Evolutionary conservation across 2,113 vertebrate genomes (phyloP), one percentile per base, ranked within the genome.

Genomic region (Cathartes aura): DNA sequence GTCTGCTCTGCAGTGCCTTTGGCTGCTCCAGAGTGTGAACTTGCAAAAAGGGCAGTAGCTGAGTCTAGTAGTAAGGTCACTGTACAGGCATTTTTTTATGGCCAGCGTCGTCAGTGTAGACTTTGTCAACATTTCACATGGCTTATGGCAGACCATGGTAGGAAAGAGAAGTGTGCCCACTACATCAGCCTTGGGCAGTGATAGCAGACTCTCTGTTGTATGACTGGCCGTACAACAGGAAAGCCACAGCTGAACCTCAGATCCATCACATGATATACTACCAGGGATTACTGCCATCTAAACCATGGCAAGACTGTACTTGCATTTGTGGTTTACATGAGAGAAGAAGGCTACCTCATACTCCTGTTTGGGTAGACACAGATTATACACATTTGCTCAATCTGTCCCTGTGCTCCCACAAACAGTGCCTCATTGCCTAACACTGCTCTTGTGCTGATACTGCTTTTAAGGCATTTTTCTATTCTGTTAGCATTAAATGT

Each of bases 111-210:
- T 34, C 68, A 17, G 26, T 5, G 15, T 24, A 43, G 38, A 42
- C 10, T 63, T 73, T 32, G 26, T 22, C 16, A 62, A 12, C 23
- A 59, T 80, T 83, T 76, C 67, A 36, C 42, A 26, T 0, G 22
- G 8, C 0, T 76, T 59, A 43, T 40, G 40, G 64, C 18, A 19
- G 12, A 5, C 11, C 15, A 2, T 3, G 20, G 22, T 8, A 74
- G 38, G 47, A 62, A n/a, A 42, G 27, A 74, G 60, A 81, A 79
- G 20, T 1, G 0, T 2, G 0, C 8, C 7, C 18, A 24, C 21
- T 4, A 0, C 38, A 21, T 26, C 87, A 86, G 10, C 50, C 22
- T 67, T 52, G 32, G 45, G 45, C 62, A 45, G 23, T 7, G 26
- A 29, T 9, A 76, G 34, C 79, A 78, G 30, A 56, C 24, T 82